Conservation (phyloP, 2,888 invertebrate species). For the Cataglyphis altisquamis region DNA sequence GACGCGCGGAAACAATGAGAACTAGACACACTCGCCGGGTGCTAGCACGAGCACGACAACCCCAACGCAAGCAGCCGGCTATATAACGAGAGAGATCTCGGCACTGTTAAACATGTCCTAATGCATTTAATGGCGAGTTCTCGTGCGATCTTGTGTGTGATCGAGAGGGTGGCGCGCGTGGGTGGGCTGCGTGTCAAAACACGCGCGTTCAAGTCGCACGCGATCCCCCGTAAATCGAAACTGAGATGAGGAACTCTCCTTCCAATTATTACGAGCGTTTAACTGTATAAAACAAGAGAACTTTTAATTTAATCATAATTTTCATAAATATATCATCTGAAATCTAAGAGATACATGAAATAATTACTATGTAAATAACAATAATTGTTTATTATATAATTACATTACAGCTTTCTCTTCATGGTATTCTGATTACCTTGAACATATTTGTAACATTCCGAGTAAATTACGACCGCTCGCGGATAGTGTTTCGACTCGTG, state of each 20-base stretch:
- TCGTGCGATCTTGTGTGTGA: slow-evolving; percentile 76
- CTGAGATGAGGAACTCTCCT: not conserved
- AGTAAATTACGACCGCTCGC: slow-evolving; percentile 38
- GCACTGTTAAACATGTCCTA: slow-evolving; percentile 81
- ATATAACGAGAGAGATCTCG: slow-evolving; percentile 61
- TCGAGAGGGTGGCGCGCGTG: slow-evolving; percentile 79
- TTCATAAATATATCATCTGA: not conserved
- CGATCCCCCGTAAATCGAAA: slow-evolving; percentile 23
- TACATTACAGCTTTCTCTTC: not conserved
- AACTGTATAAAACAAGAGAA: not conserved
- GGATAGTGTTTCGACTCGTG: slow-evolving; percentile 65
- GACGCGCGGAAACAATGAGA: slow-evolving; percentile 72
- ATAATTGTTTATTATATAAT: not conserved
- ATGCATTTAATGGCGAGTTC: slow-evolving; percentile 84
- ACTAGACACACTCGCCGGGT: slow-evolving; percentile 74
- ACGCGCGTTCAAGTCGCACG: slow-evolving; percentile 70
- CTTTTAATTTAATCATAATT: not conserved
- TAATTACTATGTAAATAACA: not conserved
- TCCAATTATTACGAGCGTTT: not conserved
- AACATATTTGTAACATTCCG: slow-evolving; percentile 41
- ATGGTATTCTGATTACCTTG: slow-evolving; percentile 8
- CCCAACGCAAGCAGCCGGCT: slow-evolving; percentile 60
- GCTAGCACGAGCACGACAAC: slow-evolving; percentile 61
- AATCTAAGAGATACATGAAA: not conserved
- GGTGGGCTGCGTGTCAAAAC: slow-evolving; percentile 83